A percentile compares a stretch with the other conserved stretches of the same genome.
These are phyloP conservation scores for Sturnus vulgaris DNA, from an alignment of 2,113 vertebrate species.

Conservation along the genomic window DNA sequence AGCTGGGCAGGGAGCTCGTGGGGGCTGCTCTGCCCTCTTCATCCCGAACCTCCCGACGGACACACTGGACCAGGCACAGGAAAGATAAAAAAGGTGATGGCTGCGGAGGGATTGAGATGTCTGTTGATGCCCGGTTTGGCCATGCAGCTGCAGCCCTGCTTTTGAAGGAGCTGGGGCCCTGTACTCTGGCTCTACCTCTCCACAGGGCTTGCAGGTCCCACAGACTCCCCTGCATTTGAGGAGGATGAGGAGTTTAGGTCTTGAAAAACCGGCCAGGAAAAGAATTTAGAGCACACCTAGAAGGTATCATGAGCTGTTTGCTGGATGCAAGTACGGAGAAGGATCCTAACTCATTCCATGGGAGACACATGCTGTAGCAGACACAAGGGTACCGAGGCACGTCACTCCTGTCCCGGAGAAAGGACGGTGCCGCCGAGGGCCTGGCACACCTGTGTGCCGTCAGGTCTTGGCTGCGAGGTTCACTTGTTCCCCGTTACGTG, in stretches of 20 bases:
- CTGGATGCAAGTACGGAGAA: fast-evolving
- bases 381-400: fast-evolving
- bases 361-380: fast-evolving
- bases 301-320: background rate
- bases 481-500: background rate
- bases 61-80: fast-evolving
- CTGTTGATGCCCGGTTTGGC: background rate
- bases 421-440: background rate
- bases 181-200: fast-evolving
- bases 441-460: background rate
- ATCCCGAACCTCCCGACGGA: fast-evolving
- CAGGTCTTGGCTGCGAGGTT: background rate
- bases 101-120: background rate
- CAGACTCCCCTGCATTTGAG: fast-evolving
- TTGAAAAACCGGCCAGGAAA: background rate
- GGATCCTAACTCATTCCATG: fast-evolving
- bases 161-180: background rate
- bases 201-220: background rate
- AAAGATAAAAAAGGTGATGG: background rate
- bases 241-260: background rate
- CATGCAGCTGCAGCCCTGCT: fast-evolving
- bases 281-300: background rate
- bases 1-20: fast-evolving
- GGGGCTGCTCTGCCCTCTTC: background rate
- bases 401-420: fast-evolving